Base-by-base conservation (phyloP, 2,888 invertebrate species). In the Salticus scenicus region DNA sequence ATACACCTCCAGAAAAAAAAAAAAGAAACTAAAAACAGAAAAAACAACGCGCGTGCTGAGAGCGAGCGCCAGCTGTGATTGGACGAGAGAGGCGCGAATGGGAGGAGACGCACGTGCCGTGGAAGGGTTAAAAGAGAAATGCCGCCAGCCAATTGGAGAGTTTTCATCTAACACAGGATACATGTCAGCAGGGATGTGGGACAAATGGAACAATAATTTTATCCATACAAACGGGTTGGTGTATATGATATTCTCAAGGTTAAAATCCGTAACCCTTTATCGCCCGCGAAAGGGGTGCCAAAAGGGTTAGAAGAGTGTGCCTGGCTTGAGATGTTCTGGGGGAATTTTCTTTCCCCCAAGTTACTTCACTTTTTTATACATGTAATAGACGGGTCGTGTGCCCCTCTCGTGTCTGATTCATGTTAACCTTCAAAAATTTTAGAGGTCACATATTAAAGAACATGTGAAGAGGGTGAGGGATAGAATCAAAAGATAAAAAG, bases 101-200 rank as follows among this genome's bases (percentile, higher is more conserved):
- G 57, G 57, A 57, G 57, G 14, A 5, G 57, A n/a, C 24, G 57
- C 57, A 57, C 57, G 57, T 24, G 57, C 57, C 57, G 57, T 17
- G 57, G 57, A 57, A 57, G 57, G 57, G 57, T 57, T 57, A 57
- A 57, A 57, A 24, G 1, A 17, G 57, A 57, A 57, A 57, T 2
- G 57, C 57, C 24, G 57, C 1, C 24, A 57, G 57, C 57, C 57
- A 57, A 57, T 57, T n/a, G 57, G 57, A 57, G 24, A 12, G 24
- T 1, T 17, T 24, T 1, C 20, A 4, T 24, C 57, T 4, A 1
- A 24, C 20, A n/a, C 57, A 17, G 24, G 57, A 57, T 24, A 24
- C 57, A 57, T 57, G 57, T 57, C 57, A 57, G 57, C 57, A 24
- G 57, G 57, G 57, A 57, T 57, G 57, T 57, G 57, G 57, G 57